Conservation (phyloP, 2,797 vertebrate species). For the Cuniculus paca region DNA sequence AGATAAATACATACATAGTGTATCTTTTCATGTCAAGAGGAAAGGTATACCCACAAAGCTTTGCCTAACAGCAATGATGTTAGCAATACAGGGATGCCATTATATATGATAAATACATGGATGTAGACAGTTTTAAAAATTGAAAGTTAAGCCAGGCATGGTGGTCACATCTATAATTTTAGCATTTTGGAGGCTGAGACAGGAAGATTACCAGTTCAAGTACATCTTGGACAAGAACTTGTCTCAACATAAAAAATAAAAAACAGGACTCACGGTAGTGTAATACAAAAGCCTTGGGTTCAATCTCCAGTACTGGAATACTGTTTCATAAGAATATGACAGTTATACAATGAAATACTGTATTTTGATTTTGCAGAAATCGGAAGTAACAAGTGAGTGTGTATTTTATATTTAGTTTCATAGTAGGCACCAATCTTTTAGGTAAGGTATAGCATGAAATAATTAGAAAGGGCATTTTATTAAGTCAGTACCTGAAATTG, state of each 20-base stretch:
- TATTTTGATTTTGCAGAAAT: slow-evolving; percentile 9
- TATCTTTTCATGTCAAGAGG: neutral
- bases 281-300: too few species aligned
- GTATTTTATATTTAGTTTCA: slow-evolving; percentile 1
- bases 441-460: slow-evolving; percentile 16
- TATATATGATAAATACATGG: neutral
- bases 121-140: slow-evolving; percentile 44
- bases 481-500: neutral
- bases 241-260: too few species aligned
- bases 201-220: too few species aligned
- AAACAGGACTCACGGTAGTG: too few species aligned
- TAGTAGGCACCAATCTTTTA: slow-evolving; percentile 39
- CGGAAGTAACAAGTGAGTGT: slow-evolving; percentile 39
- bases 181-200: too few species aligned
- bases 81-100: neutral
- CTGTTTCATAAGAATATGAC: neutral
- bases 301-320: neutral
- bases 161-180: neutral
- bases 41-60: neutral
- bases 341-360: slow-evolving; percentile 43
- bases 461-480: slow-evolving; percentile 47
- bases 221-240: too few species aligned
- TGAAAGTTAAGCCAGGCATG: neutral
- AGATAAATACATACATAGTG: neutral
- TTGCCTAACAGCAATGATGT: neutral